Evolutionary conservation across 2,113 vertebrate genomes (phyloP), one percentile per base, ranked within the genome.

Genomic region (Anhinga anhinga): DNA sequence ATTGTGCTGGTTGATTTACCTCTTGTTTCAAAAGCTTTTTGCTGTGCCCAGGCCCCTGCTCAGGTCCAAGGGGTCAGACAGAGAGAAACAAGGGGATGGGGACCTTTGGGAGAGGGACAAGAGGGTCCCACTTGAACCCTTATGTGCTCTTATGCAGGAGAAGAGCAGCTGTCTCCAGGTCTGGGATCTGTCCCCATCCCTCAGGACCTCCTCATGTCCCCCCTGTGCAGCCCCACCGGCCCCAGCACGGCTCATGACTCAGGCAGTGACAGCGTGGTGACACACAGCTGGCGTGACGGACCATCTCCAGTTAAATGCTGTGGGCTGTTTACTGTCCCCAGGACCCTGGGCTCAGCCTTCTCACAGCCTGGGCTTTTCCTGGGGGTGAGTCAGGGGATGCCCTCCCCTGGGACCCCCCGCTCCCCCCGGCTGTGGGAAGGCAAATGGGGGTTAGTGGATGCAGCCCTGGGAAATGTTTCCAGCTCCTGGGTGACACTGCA

Each of bases 301-400:
- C 82, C 84, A 52, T 61, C 44, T 88, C 62, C 74, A 88, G 23
- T 45, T 82, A 40, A 87, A 58, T 42, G 25, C n/a, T 82, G 32
- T 20, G 44, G 30, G 40, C 23, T 94, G 44, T 89, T 95, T 87
- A 93, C 18, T 3, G 61, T 79, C 52, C 65, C 49, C 0, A 3
- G n/a, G 65, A 90, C 58, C 49, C 45, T 4, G 30, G 14, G 38
- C 74, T 86, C 88, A 74, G 55, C 17, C 95, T 95, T 96, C 93
- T 96, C 93, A 90, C 74, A 96, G 90, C 61, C 87, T 76, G 62
- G 84, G 66, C 44, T 87, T 82, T 82, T 93, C 61, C 86, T 91
- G 61, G 52, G 89, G 40, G 44, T 96, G 91, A 96, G 78, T 97
- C 95, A 97, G 88, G 90, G 84, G 90, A 90, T 89, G 58, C 32